Percentiles rank a stretch among this genome's conserved stretches.
Evolutionary conservation across 2,113 vertebrate genomes (phyloP).

Genomic region (Carassius gibelio): DNA sequence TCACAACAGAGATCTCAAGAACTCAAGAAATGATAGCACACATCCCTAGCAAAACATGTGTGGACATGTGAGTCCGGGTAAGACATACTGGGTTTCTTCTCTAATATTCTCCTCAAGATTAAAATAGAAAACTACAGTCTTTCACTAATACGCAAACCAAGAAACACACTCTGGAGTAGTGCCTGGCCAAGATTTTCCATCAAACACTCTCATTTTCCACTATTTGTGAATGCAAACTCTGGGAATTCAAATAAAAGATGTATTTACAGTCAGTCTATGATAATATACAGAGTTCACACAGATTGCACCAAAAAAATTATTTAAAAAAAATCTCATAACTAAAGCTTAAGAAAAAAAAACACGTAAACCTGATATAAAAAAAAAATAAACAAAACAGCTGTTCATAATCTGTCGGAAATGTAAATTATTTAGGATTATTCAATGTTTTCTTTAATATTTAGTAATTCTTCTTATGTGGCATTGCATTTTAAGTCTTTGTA

Average conservation of each 20-base stretch:
- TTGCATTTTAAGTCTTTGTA: neutral
- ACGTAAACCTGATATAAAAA: neutral
- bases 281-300: slow-evolving; percentile 12
- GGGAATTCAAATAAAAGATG: neutral
- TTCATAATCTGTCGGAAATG: neutral
- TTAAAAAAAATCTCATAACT: neutral
- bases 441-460: neutral
- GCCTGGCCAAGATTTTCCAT: neutral
- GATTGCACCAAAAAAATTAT: neutral
- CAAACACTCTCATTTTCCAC: neutral
- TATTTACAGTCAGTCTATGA: neutral
- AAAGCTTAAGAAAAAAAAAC: neutral
- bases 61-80: neutral
- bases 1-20: neutral
- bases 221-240: slow-evolving; percentile 1
- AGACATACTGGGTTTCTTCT: neutral
- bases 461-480: neutral
- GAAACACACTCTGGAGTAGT: neutral
- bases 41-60: neutral
- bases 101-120: neutral
- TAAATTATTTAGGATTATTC: neutral
- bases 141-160: neutral
- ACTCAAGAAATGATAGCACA: slow-evolving; percentile 1
- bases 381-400: neutral
- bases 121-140: neutral